A percentile compares a stretch with the other conserved stretches of the same genome.
phyloP scores from a whole-genome alignment of 2,113 vertebrate species.

The Larimichthys polyactis region DNA sequence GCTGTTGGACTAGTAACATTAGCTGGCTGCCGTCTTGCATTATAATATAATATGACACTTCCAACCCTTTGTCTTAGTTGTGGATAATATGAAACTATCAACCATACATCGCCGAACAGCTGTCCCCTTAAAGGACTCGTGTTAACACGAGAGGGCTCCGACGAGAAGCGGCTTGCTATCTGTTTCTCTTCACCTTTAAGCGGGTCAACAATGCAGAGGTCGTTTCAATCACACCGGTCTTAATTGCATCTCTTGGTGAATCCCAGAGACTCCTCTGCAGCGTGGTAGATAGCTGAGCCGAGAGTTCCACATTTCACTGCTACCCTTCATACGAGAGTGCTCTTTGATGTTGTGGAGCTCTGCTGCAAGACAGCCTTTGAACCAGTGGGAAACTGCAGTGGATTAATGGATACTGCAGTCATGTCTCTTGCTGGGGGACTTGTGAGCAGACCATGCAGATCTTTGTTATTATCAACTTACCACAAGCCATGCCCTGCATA shows the following conservation, averaged over 20 bases:
- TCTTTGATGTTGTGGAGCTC: constrained; percentile 75
- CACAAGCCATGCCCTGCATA: constrained; percentile 43
- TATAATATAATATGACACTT: no score
- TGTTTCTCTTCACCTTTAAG: constrained; percentile 35
- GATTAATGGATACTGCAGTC: constrained; percentile 77
- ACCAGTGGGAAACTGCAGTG: constrained; percentile 74
- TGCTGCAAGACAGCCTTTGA: constrained; percentile 76
- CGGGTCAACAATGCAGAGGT: constrained; percentile 36
- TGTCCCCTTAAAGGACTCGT: constrained; percentile 2
- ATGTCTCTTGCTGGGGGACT: constrained; percentile 68
- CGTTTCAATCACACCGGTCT: constrained; percentile 51
- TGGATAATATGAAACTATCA: not conserved
- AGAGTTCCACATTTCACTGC: constrained; percentile 64
- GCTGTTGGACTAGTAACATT: no score
- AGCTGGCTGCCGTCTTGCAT: no score
- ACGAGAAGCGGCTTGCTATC: constrained; percentile 19
- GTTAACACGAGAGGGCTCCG: constrained; percentile 17
- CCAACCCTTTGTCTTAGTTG: not conserved
- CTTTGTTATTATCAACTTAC: constrained; percentile 66
- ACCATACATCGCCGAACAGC: not conserved
- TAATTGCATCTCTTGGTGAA: constrained; percentile 65
- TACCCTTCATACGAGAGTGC: constrained; percentile 63
- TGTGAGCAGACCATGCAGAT: constrained; percentile 69
- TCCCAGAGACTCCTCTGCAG: constrained; percentile 60
- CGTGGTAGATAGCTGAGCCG: constrained; percentile 55